These are phyloP conservation scores for Lanistes nyassanus DNA, from an alignment of 1,140 invertebrate species.

Conservation along the genomic window DNA sequence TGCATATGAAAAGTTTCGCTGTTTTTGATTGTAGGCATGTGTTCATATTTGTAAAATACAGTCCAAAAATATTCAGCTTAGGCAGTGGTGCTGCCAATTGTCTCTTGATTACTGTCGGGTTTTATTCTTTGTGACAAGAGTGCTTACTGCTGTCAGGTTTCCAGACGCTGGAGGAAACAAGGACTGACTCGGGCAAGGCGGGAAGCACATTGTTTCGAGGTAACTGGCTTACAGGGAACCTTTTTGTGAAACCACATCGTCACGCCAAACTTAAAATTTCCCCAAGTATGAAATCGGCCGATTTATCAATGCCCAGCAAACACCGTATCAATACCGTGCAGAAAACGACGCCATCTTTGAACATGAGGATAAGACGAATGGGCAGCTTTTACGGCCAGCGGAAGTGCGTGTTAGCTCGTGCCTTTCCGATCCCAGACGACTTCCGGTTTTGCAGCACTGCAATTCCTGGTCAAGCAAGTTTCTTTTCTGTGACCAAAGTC, in stretches of 20 bases:
- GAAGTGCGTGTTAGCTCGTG: constrained; percentile 13
- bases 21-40: no score
- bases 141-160: no score
- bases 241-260: no score
- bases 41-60: no score
- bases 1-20: no score
- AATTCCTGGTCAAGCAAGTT: constrained; percentile 1
- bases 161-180: no score
- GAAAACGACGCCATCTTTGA: not conserved
- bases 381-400: not conserved
- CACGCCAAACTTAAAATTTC: not conserved
- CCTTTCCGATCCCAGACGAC: constrained; percentile 8
- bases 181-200: no score
- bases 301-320: constrained; percentile 7
- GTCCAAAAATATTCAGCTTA: no score
- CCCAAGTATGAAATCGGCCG: not conserved
- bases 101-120: not conserved
- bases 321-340: not conserved
- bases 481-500: not conserved
- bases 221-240: no score
- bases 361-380: not conserved
- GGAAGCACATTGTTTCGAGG: no score
- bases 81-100: not conserved
- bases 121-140: not conserved
- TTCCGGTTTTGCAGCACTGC: constrained; percentile 8